Evolutionary conservation across 2,797 vertebrate genomes (phyloP).

Genomic region (Melanotaenia trifasciata): DNA sequence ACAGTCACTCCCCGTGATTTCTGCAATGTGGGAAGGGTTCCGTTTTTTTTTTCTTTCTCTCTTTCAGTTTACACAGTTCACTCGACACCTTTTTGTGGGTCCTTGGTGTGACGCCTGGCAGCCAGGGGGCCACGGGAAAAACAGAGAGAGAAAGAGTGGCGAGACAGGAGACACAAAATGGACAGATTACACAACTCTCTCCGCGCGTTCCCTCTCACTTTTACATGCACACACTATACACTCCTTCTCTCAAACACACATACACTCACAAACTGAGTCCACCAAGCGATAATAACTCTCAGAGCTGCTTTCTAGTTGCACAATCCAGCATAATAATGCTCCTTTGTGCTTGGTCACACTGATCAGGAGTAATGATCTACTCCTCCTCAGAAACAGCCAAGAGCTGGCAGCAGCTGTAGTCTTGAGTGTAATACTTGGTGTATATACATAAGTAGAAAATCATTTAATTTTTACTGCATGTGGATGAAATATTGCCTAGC

Average conservation of each 20-base stretch:
- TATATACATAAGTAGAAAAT: conserved; percentile 1
- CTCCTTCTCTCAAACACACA: conserved; percentile 16
- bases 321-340: conserved; percentile 67
- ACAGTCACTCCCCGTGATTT: conserved; percentile 77
- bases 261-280: conserved; percentile 44
- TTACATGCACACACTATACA: conserved; percentile 35
- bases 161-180: conserved; percentile 60
- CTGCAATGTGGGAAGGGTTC: conserved; percentile 72
- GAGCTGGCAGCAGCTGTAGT: conserved; percentile 60
- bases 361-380: conserved; percentile 68
- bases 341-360: conserved; percentile 66
- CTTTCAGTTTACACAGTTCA: conserved; percentile 53
- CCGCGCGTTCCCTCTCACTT: conserved; percentile 19
- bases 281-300: conserved; percentile 73
- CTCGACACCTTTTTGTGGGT: conserved; percentile 72
- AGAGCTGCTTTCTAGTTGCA: conserved; percentile 72
- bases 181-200: conserved; percentile 74
- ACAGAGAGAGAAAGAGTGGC: neutral
- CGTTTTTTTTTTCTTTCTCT: conserved; percentile 27
- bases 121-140: conserved; percentile 48
- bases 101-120: conserved; percentile 75
- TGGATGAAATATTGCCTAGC: conserved; percentile 24
- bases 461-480: conserved; percentile 3
- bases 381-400: conserved; percentile 52
- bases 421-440: conserved; percentile 8